These are phyloP conservation scores for Miniopterus natalensis DNA, from an alignment of 2,113 vertebrate genomes.

Conservation along the genomic window DNA sequence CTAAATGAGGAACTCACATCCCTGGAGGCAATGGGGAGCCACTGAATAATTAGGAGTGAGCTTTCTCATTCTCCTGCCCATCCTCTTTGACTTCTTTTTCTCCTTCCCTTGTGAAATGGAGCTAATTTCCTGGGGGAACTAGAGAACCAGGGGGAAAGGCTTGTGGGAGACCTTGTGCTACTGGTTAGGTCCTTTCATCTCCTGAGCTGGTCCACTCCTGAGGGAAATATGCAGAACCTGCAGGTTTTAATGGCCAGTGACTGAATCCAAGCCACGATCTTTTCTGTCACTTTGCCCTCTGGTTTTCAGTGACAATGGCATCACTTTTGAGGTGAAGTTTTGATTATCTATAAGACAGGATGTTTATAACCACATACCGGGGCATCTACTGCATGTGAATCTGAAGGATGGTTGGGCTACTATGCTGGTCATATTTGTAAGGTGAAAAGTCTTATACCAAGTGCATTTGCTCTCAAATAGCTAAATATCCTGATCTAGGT, in stretches of 20 bases:
- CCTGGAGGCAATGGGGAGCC: not conserved
- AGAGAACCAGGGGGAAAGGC: not conserved
- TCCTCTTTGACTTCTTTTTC: not conserved
- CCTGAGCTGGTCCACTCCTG: not conserved
- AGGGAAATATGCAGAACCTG: not conserved
- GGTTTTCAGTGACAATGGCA: not conserved
- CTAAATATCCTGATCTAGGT: not conserved
- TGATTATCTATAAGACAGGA: not conserved
- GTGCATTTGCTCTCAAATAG: constrained; percentile 10
- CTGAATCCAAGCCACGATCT: not conserved
- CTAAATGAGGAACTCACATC: not conserved
- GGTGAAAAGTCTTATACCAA: not conserved
- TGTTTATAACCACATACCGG: not conserved
- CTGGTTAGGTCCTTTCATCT: not conserved
- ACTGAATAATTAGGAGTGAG: not conserved
- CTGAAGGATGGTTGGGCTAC: not conserved
- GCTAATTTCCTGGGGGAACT: not conserved
- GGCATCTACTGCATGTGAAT: not conserved
- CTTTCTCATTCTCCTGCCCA: not conserved
- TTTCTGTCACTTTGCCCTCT: not conserved
- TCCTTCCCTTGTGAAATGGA: not conserved
- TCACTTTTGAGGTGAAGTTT: not conserved
- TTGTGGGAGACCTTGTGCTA: not conserved
- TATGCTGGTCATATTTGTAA: not conserved
- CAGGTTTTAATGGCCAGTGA: not conserved